phyloP scores from a whole-genome alignment of 2,797 vertebrate species.

The Aselliscus stoliczkanus region DNA sequence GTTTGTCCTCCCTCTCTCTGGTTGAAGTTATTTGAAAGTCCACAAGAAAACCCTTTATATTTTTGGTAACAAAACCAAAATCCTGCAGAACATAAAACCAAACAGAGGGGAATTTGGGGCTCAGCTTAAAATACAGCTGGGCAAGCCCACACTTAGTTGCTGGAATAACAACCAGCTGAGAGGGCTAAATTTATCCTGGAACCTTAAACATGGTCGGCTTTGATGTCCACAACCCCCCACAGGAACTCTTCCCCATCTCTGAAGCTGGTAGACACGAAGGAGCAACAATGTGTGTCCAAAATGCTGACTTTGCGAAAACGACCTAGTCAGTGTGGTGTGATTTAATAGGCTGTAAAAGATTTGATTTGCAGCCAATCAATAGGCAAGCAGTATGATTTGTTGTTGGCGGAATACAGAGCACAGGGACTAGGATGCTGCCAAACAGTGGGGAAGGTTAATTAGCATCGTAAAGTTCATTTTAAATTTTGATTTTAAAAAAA shows the following conservation, averaged over 20 bases:
- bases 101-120: conserved; percentile 52
- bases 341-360: conserved; percentile 32
- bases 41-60: conserved; percentile 20
- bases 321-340: background rate
- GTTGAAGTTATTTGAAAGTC: conserved; percentile 18
- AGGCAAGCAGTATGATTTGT: conserved; percentile 28
- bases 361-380: conserved; percentile 23
- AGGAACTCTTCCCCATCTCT: background rate
- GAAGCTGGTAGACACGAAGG: background rate
- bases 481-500: background rate
- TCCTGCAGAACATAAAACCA: conserved; percentile 53
- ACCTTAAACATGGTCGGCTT: conserved; percentile 43
- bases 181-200: conserved; percentile 63
- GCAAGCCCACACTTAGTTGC: conserved; percentile 58
- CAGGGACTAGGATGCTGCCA: background rate
- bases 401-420: background rate
- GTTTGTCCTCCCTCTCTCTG: background rate
- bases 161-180: conserved; percentile 59
- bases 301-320: conserved; percentile 8
- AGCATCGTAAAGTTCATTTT: background rate
- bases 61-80: conserved; percentile 56
- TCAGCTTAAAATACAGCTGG: conserved; percentile 69
- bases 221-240: background rate
- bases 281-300: background rate
- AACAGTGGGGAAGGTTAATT: background rate